These are phyloP conservation scores for Condylura cristata DNA, from an alignment of 2,113 vertebrate species.

Conservation along the genomic window DNA sequence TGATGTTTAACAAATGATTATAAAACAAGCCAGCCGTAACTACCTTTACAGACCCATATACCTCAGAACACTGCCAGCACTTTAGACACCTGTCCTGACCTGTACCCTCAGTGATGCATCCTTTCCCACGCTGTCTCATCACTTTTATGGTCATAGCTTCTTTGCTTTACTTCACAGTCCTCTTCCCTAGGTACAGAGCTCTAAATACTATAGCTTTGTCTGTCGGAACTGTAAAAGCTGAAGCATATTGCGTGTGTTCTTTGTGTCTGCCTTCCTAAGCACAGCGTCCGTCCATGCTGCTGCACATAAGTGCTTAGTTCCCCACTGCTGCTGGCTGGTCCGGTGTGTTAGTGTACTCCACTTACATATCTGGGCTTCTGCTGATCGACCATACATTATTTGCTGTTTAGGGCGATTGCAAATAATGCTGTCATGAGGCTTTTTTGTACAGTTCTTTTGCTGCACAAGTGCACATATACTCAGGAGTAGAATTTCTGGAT, in stretches of 20 bases:
- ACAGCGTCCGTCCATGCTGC: not conserved
- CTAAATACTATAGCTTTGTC: not conserved
- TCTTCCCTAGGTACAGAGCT: not conserved
- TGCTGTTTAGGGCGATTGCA: not conserved
- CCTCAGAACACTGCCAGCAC: not conserved
- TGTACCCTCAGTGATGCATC: not conserved
- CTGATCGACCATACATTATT: not conserved
- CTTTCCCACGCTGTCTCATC: not conserved
- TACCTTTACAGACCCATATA: not conserved
- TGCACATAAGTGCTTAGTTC: not conserved
- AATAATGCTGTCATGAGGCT: not conserved
- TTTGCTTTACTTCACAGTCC: not conserved
- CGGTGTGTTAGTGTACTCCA: not conserved
- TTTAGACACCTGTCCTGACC: not conserved
- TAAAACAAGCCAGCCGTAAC: not conserved
- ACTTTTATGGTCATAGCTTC: not conserved
- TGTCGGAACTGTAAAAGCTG: not conserved
- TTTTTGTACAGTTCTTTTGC: not conserved
- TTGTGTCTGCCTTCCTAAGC: not conserved
- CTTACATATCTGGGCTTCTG: no score
- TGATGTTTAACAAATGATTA: not conserved
- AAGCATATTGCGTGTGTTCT: not conserved
- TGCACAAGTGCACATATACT: not conserved
- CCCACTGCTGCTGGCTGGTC: not conserved
- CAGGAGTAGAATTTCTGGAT: not conserved